Evolutionary conservation across 2,888 invertebrate species (phyloP).

Genomic region (Lysandra coridon): DNA sequence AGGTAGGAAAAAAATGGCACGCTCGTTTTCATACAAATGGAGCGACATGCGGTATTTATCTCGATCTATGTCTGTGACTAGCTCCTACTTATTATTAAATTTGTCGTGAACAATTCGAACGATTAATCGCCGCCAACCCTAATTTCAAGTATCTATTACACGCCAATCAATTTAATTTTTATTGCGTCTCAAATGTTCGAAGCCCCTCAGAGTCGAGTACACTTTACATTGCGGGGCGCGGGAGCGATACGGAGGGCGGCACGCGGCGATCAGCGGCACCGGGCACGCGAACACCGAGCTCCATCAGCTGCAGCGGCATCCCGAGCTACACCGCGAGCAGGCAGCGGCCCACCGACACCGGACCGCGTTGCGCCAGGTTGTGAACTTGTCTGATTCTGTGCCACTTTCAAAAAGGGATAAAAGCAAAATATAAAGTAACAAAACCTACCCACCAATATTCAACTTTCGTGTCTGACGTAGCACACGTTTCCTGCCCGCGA

Average conservation of each 20-base stretch:
- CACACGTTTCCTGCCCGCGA: neutral
- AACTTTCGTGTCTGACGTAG: neutral
- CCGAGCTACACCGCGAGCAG: too few relatives aligned
- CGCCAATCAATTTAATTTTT: constrained; percentile 16
- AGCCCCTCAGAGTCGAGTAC: neutral
- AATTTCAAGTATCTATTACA: neutral
- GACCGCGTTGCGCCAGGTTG: too few relatives aligned
- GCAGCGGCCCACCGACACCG: too few relatives aligned
- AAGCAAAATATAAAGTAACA: neutral
- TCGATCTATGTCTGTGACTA: too few relatives aligned
- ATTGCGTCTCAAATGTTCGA: neutral
- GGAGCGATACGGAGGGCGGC: neutral
- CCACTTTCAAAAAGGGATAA: too few relatives aligned
- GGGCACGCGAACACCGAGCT: neutral
- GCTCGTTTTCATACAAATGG: too few relatives aligned
- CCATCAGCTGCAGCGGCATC: too few relatives aligned
- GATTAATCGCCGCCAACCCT: neutral
- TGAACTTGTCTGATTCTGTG: too few relatives aligned
- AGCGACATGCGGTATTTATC: too few relatives aligned
- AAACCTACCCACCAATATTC: too few relatives aligned
- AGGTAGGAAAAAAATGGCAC: too few relatives aligned
- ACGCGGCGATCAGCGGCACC: neutral
- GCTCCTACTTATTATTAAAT: neutral
- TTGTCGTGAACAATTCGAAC: neutral
- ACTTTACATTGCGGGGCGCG: neutral